Percentiles rank a stretch among this genome's conserved stretches.
These are phyloP conservation scores for Meloidogyne hapla DNA, from an alignment of 1,140 invertebrate species.

Conservation along the genomic window DNA sequence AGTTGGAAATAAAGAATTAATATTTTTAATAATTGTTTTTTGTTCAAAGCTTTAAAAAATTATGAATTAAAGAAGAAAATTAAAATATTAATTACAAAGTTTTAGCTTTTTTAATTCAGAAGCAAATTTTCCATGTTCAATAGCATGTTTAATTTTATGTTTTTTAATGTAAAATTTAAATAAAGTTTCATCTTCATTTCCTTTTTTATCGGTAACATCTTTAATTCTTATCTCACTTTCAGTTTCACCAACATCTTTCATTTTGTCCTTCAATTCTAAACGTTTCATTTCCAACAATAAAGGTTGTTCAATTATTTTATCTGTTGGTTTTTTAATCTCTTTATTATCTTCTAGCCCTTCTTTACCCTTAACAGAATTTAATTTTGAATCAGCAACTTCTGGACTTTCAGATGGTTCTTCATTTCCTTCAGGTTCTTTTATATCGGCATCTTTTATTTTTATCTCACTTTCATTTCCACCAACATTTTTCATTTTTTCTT, in stretches of 20 bases:
- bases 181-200: background rate
- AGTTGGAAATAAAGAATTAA: background rate
- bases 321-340: background rate
- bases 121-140: background rate
- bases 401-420: too few species aligned
- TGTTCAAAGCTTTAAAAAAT: background rate
- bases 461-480: too few species aligned
- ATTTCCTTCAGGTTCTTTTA: too few species aligned
- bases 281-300: background rate
- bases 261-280: background rate
- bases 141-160: background rate
- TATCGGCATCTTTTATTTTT: too few species aligned
- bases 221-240: too few species aligned
- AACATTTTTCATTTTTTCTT: background rate
- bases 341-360: background rate
- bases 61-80: background rate
- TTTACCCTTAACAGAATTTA: background rate
- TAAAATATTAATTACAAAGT: background rate
- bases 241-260: too few species aligned
- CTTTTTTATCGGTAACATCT: too few species aligned
- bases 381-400: background rate
- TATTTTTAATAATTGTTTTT: background rate
- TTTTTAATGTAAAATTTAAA: background rate
- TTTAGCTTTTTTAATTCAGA: background rate
- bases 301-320: background rate